These are phyloP conservation scores for Parasteatoda lunata DNA, from an alignment of 2,888 invertebrate genomes.

Conservation along the genomic window DNA sequence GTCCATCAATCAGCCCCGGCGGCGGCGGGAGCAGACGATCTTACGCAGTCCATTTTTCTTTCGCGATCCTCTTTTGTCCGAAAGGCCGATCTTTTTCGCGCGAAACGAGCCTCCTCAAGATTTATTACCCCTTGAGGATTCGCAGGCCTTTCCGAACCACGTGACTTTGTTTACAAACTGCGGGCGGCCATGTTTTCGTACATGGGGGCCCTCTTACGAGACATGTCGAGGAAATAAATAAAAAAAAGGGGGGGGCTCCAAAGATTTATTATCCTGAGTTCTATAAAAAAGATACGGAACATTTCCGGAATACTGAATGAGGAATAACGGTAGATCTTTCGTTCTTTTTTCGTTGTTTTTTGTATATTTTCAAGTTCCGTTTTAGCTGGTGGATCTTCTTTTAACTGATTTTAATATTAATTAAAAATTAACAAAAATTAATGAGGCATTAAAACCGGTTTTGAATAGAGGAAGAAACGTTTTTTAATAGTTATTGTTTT, in stretches of 20 bases:
- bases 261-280: slow-evolving; percentile 43
- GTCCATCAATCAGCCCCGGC: slow-evolving; percentile 52
- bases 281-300: slow-evolving; percentile 24
- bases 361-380: too few species aligned
- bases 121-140: slow-evolving; percentile 47
- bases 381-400: too few species aligned
- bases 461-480: too few species aligned
- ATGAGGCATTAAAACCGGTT: too few species aligned
- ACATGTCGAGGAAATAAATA: background rate
- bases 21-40: slow-evolving; percentile 28
- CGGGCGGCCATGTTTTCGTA: slow-evolving; percentile 44
- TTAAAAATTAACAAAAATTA: too few species aligned
- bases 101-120: slow-evolving; percentile 45
- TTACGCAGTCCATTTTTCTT: slow-evolving; percentile 40
- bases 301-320: background rate
- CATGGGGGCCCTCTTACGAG: slow-evolving; percentile 16
- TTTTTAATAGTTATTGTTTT: too few species aligned
- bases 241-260: slow-evolving; percentile 15
- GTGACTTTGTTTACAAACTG: slow-evolving; percentile 66
- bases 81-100: slow-evolving; percentile 46
- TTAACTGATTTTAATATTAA: too few species aligned
- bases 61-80: slow-evolving; percentile 32
- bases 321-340: too few species aligned
- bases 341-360: too few species aligned
- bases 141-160: slow-evolving; percentile 27